These are phyloP conservation scores for Anastatus disparis DNA, from an alignment of 1,140 invertebrate species.

Conservation along the genomic window DNA sequence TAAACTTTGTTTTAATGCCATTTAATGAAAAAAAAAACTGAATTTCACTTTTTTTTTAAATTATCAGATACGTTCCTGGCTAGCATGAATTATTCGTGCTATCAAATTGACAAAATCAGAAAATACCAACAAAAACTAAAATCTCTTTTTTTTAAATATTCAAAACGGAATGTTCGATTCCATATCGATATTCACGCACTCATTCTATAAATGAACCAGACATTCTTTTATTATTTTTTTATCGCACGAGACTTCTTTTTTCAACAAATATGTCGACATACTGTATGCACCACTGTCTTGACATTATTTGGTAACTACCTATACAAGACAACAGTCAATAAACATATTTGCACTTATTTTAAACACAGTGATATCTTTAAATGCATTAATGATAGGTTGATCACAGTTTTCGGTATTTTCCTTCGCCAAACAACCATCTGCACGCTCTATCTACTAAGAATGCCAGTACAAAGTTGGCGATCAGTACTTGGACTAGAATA, in stretches of 20 bases:
- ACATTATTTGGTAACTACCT: constrained; percentile 38
- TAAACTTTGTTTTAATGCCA: too few relatives aligned
- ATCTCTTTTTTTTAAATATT: not conserved
- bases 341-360: constrained; percentile 33
- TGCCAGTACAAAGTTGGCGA: constrained; percentile 85
- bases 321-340: constrained; percentile 33
- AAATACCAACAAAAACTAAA: too few relatives aligned
- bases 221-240: not conserved
- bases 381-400: constrained; percentile 37
- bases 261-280: constrained; percentile 28
- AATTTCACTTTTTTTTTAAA: too few relatives aligned
- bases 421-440: constrained; percentile 90
- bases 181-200: not conserved
- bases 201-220: constrained; percentile 3
- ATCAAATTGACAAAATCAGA: too few relatives aligned
- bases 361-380: constrained; percentile 23
- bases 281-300: constrained; percentile 11
- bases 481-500: constrained; percentile 80
- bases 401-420: constrained; percentile 67
- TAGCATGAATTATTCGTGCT: too few relatives aligned
- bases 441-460: constrained; percentile 86
- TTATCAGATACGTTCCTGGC: too few relatives aligned
- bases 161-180: constrained; percentile 14
- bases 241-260: constrained; percentile 10
- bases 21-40: too few relatives aligned